Evolutionary conservation across 2,888 invertebrate species (phyloP).

Genomic region (Cinara cedri): DNA sequence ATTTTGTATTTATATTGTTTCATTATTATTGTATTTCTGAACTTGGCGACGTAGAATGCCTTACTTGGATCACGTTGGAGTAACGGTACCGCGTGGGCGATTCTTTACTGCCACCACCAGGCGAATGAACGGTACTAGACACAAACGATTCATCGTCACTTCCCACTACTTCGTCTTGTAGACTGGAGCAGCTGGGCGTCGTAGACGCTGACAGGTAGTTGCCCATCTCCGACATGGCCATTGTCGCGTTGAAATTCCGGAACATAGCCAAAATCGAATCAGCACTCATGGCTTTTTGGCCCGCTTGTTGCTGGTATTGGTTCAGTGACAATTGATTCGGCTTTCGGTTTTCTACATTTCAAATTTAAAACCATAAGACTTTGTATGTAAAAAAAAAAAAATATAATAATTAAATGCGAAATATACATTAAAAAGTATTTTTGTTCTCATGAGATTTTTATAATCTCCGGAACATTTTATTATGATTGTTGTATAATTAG

Average conservation of each 20-base stretch:
- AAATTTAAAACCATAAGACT: too few relatives aligned
- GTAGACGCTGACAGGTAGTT: conserved; percentile 73
- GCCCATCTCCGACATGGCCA: conserved; percentile 62
- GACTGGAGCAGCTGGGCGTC: conserved; percentile 72
- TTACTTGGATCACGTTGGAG: conserved; percentile 48
- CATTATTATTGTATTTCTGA: too few relatives aligned
- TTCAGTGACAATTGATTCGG: conserved; percentile 30
- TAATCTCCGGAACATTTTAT: too few relatives aligned
- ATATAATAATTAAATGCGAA: too few relatives aligned
- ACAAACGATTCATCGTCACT: conserved; percentile 67
- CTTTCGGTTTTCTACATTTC: conserved; percentile 29
- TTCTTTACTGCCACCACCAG: conserved; percentile 32
- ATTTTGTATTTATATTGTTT: too few relatives aligned
- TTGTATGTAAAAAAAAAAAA: too few relatives aligned
- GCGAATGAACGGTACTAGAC: conserved; percentile 43
- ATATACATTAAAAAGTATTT: too few relatives aligned
- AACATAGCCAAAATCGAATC: conserved; percentile 83
- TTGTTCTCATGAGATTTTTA: too few relatives aligned
- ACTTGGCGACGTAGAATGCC: not conserved
- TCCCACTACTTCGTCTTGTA: conserved; percentile 73
- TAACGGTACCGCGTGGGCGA: conserved; percentile 51
- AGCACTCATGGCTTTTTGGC: conserved; percentile 67
- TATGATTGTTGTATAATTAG: too few relatives aligned
- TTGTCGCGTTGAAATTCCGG: conserved; percentile 69
- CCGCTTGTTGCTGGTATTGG: conserved; percentile 22